Conservation (phyloP, 2,113 vertebrate genomes). For the Cyanoliseus patagonus region DNA sequence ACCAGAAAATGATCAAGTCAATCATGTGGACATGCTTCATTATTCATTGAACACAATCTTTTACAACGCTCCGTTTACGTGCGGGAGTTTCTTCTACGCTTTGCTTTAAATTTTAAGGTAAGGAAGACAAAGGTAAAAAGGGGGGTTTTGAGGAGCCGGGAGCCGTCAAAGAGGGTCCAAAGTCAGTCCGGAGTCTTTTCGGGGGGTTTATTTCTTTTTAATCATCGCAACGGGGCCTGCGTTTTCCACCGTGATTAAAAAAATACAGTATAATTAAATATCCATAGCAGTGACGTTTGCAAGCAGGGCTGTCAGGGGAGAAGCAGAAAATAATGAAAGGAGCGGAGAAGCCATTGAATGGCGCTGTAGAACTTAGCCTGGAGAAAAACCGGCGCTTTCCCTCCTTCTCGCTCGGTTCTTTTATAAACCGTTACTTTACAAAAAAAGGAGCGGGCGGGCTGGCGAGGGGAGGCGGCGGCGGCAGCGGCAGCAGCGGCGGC, state of each 20-base stretch:
- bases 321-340: slow-evolving; percentile 72
- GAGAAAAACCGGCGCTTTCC: slow-evolving; percentile 66
- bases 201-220: slow-evolving; percentile 71
- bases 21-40: slow-evolving; percentile 95
- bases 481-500: background rate
- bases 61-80: slow-evolving; percentile 88
- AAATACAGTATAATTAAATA: slow-evolving; percentile 90
- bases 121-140: slow-evolving; percentile 82
- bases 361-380: slow-evolving; percentile 80
- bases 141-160: slow-evolving; percentile 58
- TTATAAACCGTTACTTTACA: slow-evolving; percentile 77
- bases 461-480: background rate
- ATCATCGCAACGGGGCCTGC: slow-evolving; percentile 79
- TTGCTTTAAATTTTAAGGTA: slow-evolving; percentile 87
- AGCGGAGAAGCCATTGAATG: slow-evolving; percentile 77
- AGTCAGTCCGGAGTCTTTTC: slow-evolving; percentile 81
- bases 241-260: slow-evolving; percentile 86
- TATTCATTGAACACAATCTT: slow-evolving; percentile 93
- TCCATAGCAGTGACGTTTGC: slow-evolving; percentile 86
- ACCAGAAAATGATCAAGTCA: slow-evolving; percentile 93
- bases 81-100: slow-evolving; percentile 85
- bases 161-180: slow-evolving; percentile 72
- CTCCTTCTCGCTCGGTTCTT: slow-evolving; percentile 67
- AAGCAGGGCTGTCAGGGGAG: slow-evolving; percentile 81
- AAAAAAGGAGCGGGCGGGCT: slow-evolving; percentile 47